phyloP scores from a whole-genome alignment of 2,797 vertebrate genomes.

The Brachyrhaphis roseni region DNA sequence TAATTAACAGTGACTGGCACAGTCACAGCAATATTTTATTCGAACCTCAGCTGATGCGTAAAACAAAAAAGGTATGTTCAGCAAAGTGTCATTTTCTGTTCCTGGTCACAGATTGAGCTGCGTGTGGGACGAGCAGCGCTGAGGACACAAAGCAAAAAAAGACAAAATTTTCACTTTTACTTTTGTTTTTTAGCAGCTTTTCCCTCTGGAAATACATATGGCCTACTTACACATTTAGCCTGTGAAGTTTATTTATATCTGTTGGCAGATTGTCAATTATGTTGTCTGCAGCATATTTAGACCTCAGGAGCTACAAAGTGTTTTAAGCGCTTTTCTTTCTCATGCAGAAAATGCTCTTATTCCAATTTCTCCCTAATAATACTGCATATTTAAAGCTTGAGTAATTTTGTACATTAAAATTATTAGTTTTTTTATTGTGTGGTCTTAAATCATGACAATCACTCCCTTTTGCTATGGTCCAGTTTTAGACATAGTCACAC shows the following conservation, averaged over 20 bases:
- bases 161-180: slow-evolving; percentile 24
- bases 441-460: neutral
- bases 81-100: slow-evolving; percentile 2
- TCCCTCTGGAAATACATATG: slow-evolving; percentile 41
- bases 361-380: slow-evolving; percentile 36
- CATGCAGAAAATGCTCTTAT: slow-evolving; percentile 23
- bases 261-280: slow-evolving; percentile 43
- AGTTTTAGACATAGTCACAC: neutral
- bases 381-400: slow-evolving; percentile 28
- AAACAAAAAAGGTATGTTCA: slow-evolving; percentile 7
- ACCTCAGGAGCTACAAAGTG: slow-evolving; percentile 25
- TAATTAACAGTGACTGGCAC: slow-evolving; percentile 35
- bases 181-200: slow-evolving; percentile 14
- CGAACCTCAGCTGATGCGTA: neutral
- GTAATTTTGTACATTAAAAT: slow-evolving; percentile 28
- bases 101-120: slow-evolving; percentile 2
- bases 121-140: slow-evolving; percentile 8
- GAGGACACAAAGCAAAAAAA: slow-evolving; percentile 15
- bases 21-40: slow-evolving; percentile 9
- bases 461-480: slow-evolving; percentile 7
- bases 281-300: slow-evolving; percentile 29
- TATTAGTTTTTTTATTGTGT: neutral
- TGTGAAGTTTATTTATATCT: slow-evolving; percentile 50
- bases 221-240: slow-evolving; percentile 39
- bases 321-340: slow-evolving; percentile 18